Evolutionary conservation across 2,113 vertebrate species (phyloP), one percentile per base, ranked within the genome.

Genomic region (Sakesphorus luctuosus): DNA sequence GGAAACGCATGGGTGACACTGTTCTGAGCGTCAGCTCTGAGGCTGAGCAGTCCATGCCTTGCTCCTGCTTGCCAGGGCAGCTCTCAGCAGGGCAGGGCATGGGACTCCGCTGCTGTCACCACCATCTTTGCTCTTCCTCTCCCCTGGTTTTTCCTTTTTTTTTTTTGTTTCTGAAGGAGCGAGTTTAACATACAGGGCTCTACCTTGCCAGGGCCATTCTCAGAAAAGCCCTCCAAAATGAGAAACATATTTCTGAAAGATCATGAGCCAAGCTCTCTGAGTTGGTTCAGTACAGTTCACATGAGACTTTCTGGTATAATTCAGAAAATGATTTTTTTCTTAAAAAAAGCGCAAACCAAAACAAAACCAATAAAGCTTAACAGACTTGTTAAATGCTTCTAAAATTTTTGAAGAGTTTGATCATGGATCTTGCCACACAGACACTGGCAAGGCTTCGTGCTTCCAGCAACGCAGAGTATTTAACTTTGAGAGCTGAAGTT

Each of bases 11-110:
- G 40, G 35, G 97, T 96, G 97, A 97, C 96, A 96, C 96, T 98
- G 98, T 98, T 97, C 98, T 46, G 84, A 97, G 96, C 26, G 56
- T 49, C 84, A 97, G 97, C 89, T 97, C 95, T 29, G 13, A 90
- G 90, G 90, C 72, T 14, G 58, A 97, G 81, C 28, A 15, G 92
- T 43, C 71, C 2, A 7, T 1, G 15, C 71, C 58, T 36, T 5
- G 31, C 40, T n/a, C 66, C 68, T 0, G 2, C 43, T 33, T 6
- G 35, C 36, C 33, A 10, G 26, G 0, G 7, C 46, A 16, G 77
- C 89, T 62, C 88, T 18, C 46, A 46, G 94, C 90, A 90, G 53
- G 24, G 89, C 56, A 31, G 58, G 56, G 15, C 3, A 2, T 3
- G 40, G 68, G 83, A 65, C 65, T 53, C 26, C 4, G 61, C 73